phyloP scores from a whole-genome alignment of 30 jellyfish, hydroid and myxozoan species.

The Aurelia sp. region DNA sequence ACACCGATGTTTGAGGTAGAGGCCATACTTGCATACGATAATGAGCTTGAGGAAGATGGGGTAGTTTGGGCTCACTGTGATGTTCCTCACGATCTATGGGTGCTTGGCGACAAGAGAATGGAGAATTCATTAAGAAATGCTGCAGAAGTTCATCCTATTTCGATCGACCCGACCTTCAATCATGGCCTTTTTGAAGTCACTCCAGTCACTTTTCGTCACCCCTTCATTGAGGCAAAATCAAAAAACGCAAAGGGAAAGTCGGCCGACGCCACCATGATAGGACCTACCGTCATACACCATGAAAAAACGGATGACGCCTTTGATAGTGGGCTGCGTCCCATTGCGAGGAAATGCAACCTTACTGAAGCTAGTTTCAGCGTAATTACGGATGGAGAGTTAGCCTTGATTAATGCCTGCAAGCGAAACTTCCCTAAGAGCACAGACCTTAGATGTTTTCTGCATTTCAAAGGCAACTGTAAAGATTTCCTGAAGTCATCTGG shows the following conservation, averaged over 20 bases:
- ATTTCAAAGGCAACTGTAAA: slow-evolving; percentile 8
- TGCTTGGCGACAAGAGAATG: slow-evolving; percentile 1
- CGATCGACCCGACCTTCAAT: slow-evolving; percentile 1
- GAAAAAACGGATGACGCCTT: slow-evolving; percentile 6
- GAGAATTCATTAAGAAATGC: not conserved
- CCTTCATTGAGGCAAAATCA: no score
- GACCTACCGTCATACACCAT: slow-evolving; percentile 17
- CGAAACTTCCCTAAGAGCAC: not conserved
- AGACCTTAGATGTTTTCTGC: slow-evolving; percentile 7
- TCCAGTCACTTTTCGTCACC: no score
- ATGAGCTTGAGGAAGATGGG: slow-evolving; percentile 3
- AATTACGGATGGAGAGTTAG: slow-evolving; percentile 18
- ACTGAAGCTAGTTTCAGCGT: no score
- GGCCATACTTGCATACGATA: not conserved
- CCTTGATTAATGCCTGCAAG: slow-evolving; percentile 24
- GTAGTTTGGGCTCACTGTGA: slow-evolving; percentile 7
- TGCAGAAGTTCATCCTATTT: not conserved
- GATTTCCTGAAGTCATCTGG: slow-evolving; percentile 22
- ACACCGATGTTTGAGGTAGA: slow-evolving; percentile 3
- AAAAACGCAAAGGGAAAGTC: no score
- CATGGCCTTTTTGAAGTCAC: no score
- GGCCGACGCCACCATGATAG: not conserved
- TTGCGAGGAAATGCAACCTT: slow-evolving; percentile 8
- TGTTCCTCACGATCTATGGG: slow-evolving; percentile 22
- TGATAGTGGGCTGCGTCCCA: slow-evolving; percentile 8